phyloP scores from a whole-genome alignment of 2,113 vertebrate species.

The Tupaia tana region DNA sequence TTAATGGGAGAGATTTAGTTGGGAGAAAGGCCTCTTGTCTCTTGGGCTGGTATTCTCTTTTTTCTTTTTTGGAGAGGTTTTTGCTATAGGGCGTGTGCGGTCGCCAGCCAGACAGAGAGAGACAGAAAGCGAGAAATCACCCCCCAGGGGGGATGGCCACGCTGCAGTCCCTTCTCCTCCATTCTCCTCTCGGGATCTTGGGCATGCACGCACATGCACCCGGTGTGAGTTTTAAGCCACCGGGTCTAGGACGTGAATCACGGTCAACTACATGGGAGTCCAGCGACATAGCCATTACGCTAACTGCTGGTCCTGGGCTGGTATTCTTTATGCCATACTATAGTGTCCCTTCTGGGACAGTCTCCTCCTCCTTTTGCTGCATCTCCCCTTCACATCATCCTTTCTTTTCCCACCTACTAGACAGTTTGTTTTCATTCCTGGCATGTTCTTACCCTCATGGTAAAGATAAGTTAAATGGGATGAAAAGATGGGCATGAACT shows the following conservation, averaged over 20 bases:
- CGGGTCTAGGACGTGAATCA: too few species aligned
- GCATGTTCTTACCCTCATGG: slow-evolving; percentile 17
- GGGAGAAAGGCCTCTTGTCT: neutral
- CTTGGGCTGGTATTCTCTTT: neutral
- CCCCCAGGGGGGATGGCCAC: too few species aligned
- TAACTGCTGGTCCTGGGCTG: neutral
- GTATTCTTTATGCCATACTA: neutral
- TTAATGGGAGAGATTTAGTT: neutral
- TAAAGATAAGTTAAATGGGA: slow-evolving; percentile 42
- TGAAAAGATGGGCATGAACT: slow-evolving; percentile 16
- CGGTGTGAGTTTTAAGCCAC: too few species aligned
- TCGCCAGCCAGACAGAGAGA: too few species aligned
- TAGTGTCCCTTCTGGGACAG: neutral
- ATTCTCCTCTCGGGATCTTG: too few species aligned
- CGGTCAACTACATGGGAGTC: too few species aligned
- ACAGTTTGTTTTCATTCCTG: slow-evolving; percentile 35
- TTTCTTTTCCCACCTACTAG: neutral
- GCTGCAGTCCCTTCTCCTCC: too few species aligned
- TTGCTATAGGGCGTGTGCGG: too few species aligned
- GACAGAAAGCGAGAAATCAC: too few species aligned
- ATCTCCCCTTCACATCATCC: neutral
- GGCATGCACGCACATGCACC: too few species aligned
- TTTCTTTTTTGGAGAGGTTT: too few species aligned
- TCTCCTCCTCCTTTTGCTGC: neutral
- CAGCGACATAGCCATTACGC: too few species aligned